phyloP scores from a whole-genome alignment of 1,140 invertebrate species.

The Lepidurus arcticus region DNA sequence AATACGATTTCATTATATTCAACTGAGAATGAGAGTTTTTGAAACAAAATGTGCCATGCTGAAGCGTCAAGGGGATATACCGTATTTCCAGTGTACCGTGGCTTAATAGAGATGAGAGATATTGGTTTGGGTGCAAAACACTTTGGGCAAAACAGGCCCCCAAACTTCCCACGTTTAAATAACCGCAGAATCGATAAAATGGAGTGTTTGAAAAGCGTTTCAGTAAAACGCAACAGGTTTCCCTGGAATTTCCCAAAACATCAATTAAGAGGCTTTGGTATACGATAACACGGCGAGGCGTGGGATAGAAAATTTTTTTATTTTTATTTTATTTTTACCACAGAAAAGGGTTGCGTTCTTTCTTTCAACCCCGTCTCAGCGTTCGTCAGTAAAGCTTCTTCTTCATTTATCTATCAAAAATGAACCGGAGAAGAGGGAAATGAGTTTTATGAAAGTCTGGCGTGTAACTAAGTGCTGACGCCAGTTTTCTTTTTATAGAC shows the following conservation, averaged over 20 bases:
- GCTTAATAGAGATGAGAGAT: no score
- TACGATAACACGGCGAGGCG: not conserved
- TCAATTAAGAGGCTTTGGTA: not conserved
- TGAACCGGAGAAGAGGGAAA: not conserved
- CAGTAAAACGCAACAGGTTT: not conserved
- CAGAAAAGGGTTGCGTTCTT: no score
- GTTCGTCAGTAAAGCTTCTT: not conserved
- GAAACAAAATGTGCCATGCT: no score
- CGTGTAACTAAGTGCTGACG: not conserved
- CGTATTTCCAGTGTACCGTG: no score
- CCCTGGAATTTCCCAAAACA: not conserved
- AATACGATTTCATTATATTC: no score
- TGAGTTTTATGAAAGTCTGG: slow-evolving; percentile 9
- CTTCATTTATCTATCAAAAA: not conserved
- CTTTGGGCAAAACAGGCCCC: no score
- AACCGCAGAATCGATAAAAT: not conserved
- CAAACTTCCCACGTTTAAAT: not conserved
- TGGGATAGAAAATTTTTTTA: not conserved
- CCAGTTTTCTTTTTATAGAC: not conserved
- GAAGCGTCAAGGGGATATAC: no score
- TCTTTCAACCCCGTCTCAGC: no score
- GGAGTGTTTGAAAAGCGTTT: not conserved
- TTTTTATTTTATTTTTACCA: no score
- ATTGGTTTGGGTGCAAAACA: no score
- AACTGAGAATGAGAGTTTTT: no score